Percentiles rank a stretch among this genome's conserved stretches.
phyloP scores from a whole-genome alignment of 2,797 vertebrate genomes.

The Remorina albescens region DNA sequence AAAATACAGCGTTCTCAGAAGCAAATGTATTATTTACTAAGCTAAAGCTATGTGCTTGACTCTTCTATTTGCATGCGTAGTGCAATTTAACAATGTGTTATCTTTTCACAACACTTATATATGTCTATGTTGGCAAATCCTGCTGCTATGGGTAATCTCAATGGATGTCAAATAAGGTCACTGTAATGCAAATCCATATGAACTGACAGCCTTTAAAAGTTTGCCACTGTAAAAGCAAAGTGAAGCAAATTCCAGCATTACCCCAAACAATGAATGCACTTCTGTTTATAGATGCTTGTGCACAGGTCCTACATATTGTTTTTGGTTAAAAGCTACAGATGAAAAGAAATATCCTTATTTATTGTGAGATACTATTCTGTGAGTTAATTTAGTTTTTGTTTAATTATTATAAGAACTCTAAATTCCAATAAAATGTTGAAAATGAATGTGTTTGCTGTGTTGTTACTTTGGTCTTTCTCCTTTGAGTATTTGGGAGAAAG shows the following conservation, averaged over 20 bases:
- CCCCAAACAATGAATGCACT: conserved; percentile 68
- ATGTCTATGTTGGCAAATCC: conserved; percentile 53
- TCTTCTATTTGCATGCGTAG: conserved; percentile 32
- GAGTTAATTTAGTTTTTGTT: conserved; percentile 51
- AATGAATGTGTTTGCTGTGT: neutral
- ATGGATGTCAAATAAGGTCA: conserved; percentile 41
- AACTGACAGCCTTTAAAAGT: conserved; percentile 46
- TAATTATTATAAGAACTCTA: conserved; percentile 43
- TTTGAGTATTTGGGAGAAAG: no score
- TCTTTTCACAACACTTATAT: conserved; percentile 40
- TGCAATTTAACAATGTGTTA: conserved; percentile 55
- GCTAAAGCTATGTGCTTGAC: conserved; percentile 44
- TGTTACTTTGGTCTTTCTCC: neutral
- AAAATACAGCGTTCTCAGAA: conserved; percentile 40
- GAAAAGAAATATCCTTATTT: conserved; percentile 79
- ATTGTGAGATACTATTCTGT: conserved; percentile 65
- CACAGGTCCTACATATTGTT: conserved; percentile 51
- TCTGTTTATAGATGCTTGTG: conserved; percentile 67
- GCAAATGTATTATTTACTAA: conserved; percentile 39
- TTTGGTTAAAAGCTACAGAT: conserved; percentile 58
- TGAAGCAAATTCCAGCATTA: conserved; percentile 28
- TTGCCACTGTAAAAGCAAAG: neutral
- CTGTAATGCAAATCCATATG: conserved; percentile 26
- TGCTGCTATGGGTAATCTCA: conserved; percentile 71
- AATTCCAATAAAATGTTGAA: conserved; percentile 65